These are phyloP conservation scores for Catocala nupta DNA, from an alignment of 2,888 invertebrate genomes.

Conservation along the genomic window DNA sequence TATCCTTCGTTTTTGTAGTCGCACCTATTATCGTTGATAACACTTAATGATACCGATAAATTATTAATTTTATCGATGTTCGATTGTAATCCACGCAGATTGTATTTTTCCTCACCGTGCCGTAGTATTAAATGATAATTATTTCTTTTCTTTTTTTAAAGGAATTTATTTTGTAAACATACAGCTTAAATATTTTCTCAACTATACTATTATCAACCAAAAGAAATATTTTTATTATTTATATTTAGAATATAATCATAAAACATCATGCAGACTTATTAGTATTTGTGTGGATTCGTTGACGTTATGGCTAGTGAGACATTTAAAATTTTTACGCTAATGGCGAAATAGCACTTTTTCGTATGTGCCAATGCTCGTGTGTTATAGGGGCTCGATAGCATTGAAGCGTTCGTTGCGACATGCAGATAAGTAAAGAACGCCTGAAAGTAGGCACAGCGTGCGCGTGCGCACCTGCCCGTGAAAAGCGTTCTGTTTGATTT, in stretches of 20 bases:
- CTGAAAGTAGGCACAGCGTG: slow-evolving; percentile 42
- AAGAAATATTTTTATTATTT: too few relatives aligned
- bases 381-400: slow-evolving; percentile 38
- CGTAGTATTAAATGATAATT: too few relatives aligned
- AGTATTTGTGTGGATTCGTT: too few relatives aligned
- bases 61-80: slow-evolving; percentile 4
- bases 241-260: too few relatives aligned
- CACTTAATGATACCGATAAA: slow-evolving; percentile 1
- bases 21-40: slow-evolving; percentile 5
- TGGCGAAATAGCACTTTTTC: background rate
- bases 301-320: too few relatives aligned
- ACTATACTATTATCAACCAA: background rate
- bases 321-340: too few relatives aligned
- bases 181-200: too few relatives aligned
- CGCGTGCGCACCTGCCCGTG: slow-evolving; percentile 52
- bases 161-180: too few relatives aligned
- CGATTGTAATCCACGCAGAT: background rate
- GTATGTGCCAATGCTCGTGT: slow-evolving; percentile 4
- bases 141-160: too few relatives aligned
- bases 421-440: slow-evolving; percentile 17
- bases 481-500: slow-evolving; percentile 45
- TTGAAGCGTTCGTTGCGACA: slow-evolving; percentile 33
- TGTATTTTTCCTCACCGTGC: too few relatives aligned
- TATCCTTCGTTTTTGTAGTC: slow-evolving; percentile 2
- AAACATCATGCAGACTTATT: too few relatives aligned